Conservation (phyloP, 2,113 vertebrate genomes). For the Anhinga rufa region DNA sequence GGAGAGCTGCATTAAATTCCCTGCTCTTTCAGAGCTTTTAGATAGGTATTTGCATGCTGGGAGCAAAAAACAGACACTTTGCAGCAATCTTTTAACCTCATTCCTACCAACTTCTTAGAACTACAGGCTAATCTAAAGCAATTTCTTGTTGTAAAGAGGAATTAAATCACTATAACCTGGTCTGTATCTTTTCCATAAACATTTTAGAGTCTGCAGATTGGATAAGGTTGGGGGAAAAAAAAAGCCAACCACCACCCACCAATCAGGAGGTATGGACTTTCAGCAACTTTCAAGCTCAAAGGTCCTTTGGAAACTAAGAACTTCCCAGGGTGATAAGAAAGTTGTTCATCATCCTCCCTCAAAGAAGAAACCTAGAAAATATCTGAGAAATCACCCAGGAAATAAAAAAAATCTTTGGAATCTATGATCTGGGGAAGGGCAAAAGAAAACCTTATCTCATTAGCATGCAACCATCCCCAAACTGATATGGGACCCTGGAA, state of each 20-base stretch:
- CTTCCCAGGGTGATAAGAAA: background rate
- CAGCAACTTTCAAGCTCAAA: background rate
- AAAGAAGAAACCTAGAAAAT: background rate
- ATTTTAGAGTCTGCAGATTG: background rate
- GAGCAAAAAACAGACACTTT: background rate
- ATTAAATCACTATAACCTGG: background rate
- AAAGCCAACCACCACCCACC: background rate
- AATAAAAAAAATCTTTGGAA: background rate
- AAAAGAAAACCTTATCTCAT: background rate
- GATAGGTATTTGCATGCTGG: background rate
- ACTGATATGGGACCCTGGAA: background rate
- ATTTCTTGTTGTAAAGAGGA: background rate
- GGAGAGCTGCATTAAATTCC: background rate
- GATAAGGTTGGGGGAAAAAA: background rate
- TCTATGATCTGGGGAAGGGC: background rate
- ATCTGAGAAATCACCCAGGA: background rate
- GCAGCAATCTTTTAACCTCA: background rate
- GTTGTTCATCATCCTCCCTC: background rate
- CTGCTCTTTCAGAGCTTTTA: background rate
- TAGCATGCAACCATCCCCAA: background rate
- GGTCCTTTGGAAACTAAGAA: background rate
- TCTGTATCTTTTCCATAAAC: background rate
- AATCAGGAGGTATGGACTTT: background rate
- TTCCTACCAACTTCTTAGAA: background rate
- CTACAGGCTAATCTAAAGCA: background rate